Evolutionary conservation across 1,140 invertebrate genomes (phyloP), one percentile per base, ranked within the genome.

Genomic region (Araneus ventricosus): DNA sequence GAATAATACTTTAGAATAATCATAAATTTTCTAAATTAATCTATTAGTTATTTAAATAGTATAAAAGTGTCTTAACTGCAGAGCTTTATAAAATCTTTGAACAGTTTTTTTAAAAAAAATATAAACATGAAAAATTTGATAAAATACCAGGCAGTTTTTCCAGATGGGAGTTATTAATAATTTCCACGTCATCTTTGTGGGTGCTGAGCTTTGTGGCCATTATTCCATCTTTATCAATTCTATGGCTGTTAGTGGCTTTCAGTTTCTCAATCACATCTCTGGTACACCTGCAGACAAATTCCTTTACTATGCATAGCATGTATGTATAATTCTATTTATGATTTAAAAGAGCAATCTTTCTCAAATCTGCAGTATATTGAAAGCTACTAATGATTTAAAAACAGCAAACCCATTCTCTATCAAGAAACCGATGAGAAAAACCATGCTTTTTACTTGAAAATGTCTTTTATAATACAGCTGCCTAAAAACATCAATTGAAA

Each of bases 161-260:
- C 2, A 94, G 86, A 45, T 94, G 87, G 20, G 57, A 61, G n/a
- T 61, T 96, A 95, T 99, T 99, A 45, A 99, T 98, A 79, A 97
- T 96, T 95, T 98, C 97, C 0, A 98, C 98, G 95, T 99, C 98
- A 94, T 97, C 97, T 17, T 98, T 98, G 94, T 99, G 98, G 14
- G 98, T 98, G 95, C 98, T 99, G 1, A 99, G 96, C 94, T 97
- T 96, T 0, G 98, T 99, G 6, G 99, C 98, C 94, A 98, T 95
- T 94, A 99, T 98, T 37, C 98, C 98, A 95, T 98, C 97, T 94
- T 96, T 96, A 95, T 99, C 98, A 90, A 99, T 97, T 94, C 97
- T 97, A 95, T 99, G 97, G 88, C 96, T 96, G 1, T 97, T 96
- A 4, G 98, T 98, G 24, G 96, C 95, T 90, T 96, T 95, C 34